phyloP scores from a whole-genome alignment of 2,888 invertebrate species.

The Rhingia rostrata region DNA sequence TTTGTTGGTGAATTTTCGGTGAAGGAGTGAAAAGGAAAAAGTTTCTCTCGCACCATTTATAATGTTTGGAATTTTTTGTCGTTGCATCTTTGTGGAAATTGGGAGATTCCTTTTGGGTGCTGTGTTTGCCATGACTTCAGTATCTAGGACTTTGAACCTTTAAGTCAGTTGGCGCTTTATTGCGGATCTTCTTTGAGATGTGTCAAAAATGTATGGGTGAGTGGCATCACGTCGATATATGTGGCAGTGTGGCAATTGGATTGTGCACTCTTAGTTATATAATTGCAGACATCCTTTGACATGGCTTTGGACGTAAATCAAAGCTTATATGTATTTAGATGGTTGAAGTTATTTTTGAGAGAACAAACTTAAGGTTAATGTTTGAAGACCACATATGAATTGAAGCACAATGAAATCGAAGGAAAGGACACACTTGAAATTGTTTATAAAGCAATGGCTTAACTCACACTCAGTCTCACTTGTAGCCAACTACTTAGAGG shows the following conservation, averaged over 20 bases:
- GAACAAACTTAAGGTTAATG: too few species aligned
- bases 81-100: background rate
- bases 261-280: background rate
- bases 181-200: constrained; percentile 5
- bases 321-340: too few species aligned
- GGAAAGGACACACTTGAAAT: too few species aligned
- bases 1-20: background rate
- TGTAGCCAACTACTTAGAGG: too few species aligned
- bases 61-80: background rate
- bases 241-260: constrained; percentile 4
- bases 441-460: too few species aligned
- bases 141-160: constrained; percentile 28
- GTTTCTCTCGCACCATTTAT: constrained; percentile 6
- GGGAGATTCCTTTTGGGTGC: background rate
- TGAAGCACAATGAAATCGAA: too few species aligned
- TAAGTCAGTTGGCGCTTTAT: background rate
- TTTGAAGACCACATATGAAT: too few species aligned
- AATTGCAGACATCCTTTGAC: constrained; percentile 8
- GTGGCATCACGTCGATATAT: too few species aligned
- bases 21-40: background rate
- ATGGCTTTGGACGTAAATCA: background rate
- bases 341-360: too few species aligned
- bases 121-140: background rate
- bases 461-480: too few species aligned
- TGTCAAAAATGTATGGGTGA: constrained; percentile 16